Base-by-base conservation (phyloP, 2,888 invertebrate genomes). In the Pristionchus fissidentatus region DNA sequence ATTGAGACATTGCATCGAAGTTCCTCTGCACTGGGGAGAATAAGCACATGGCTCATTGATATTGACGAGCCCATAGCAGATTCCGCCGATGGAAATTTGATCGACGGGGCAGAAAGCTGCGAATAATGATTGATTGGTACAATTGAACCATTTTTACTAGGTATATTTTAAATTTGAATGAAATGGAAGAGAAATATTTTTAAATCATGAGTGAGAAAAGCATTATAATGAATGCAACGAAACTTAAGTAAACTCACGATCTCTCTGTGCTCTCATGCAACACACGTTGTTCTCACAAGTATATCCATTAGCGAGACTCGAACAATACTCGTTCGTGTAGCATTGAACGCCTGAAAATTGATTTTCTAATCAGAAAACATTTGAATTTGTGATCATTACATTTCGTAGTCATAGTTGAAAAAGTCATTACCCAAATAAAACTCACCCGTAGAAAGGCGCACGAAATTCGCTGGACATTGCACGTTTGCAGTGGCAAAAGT, bases 321-420 rank as follows among this genome's bases (percentile, higher is more conserved):
- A 5, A 26, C 78, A 78, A 38, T 55, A 78, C 55, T 52, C 35
- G 38, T 78, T 41, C 22, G 78, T 55, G 38, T 78, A 78, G 78
- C 78, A 78, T 78, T 78, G 78, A 13, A 78, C 78, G 35, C 78
- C 78, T 75, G 70, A 41, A 70, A 10, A n/a, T n/a, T 13, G 8
- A 35, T 10, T 29, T 5, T 15, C 5, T 22, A 19, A 55, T 15
- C 22, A 22, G 8, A 55, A 55, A n/a, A 55, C n/a, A 22, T 55
- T 55, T 22, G 4, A 55, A 55, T 19, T n/a, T n/a, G n/a, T n/a
- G n/a, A n/a, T n/a, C n/a, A n/a, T 55, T 13, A 10, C 8, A 8
- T 60, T 60, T 8, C 32, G 8, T 32, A 32, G 3, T 29, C 32
- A 1, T 29, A n/a, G n/a, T n/a, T n/a, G n/a, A 57, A 57, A 15